A percentile compares a stretch with the other conserved stretches of the same genome.
phyloP scores from a whole-genome alignment of 2,797 vertebrate species.

The Cygnus olor region DNA sequence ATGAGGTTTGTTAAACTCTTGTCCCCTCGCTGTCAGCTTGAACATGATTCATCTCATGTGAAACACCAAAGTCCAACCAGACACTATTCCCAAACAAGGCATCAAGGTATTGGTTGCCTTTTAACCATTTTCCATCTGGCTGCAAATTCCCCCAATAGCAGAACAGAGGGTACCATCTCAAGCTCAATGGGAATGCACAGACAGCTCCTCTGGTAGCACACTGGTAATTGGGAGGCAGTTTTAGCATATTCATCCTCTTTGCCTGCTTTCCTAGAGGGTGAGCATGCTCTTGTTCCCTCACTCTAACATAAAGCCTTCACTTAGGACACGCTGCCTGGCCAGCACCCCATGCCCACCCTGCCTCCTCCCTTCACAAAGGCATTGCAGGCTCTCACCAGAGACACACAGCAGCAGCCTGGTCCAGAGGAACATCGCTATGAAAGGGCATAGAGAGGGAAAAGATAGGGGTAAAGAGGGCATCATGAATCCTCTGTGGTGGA shows the following conservation, averaged over 20 bases:
- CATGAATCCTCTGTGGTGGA: no score
- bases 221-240: no score
- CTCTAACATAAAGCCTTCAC: neutral
- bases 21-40: neutral
- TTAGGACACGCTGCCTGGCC: neutral
- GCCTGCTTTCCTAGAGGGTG: neutral
- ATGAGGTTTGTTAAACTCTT: neutral
- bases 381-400: neutral
- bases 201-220: no score
- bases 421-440: neutral
- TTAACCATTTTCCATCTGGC: neutral
- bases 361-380: neutral
- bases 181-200: neutral
- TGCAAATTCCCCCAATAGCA: neutral
- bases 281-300: neutral
- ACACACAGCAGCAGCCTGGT: neutral
- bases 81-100: neutral
- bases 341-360: neutral
- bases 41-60: neutral
- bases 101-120: neutral
- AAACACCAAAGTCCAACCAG: neutral
- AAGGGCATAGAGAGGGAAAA: neutral
- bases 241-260: neutral
- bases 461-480: no score
- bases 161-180: neutral